Evolutionary conservation across 2,888 invertebrate genomes (phyloP).

Genomic region (Orthonevra nobilis): DNA sequence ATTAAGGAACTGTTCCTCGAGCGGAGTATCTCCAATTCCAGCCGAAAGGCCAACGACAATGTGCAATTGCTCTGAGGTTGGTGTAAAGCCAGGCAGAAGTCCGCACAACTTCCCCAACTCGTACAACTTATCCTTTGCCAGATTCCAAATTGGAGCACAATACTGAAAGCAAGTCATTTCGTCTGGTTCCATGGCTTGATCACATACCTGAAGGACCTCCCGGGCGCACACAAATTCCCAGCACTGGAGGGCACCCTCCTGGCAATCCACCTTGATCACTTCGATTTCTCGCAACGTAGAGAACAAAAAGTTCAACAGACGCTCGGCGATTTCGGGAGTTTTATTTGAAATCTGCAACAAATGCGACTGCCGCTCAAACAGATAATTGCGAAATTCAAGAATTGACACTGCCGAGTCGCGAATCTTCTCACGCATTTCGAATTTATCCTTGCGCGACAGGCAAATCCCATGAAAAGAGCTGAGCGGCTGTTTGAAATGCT

Average conservation of each 20-base stretch:
- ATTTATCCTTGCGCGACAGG: constrained; percentile 82
- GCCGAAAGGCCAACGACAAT: constrained; percentile 94
- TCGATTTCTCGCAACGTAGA: constrained; percentile 92
- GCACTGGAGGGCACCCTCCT: constrained; percentile 92
- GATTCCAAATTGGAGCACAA: constrained; percentile 92
- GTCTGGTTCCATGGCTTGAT: constrained; percentile 84
- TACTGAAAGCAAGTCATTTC: constrained; percentile 89
- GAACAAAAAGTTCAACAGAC: constrained; percentile 94
- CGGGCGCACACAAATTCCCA: constrained; percentile 96
- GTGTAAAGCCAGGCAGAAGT: constrained; percentile 89
- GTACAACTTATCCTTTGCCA: constrained; percentile 89
- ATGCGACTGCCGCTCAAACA: constrained; percentile 95
- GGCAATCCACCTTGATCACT: constrained; percentile 88
- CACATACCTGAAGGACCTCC: constrained; percentile 92
- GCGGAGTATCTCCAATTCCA: constrained; percentile 91
- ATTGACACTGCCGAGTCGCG: constrained; percentile 83
- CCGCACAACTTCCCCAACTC: constrained; percentile 95
- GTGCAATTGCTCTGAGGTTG: constrained; percentile 93
- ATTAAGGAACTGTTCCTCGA: constrained; percentile 78
- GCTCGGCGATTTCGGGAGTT: constrained; percentile 87
- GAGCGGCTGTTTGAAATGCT: constrained; percentile 88
- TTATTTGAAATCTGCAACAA: constrained; percentile 82
- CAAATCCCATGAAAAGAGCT: constrained; percentile 92
- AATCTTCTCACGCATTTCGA: constrained; percentile 80
- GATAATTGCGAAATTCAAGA: constrained; percentile 94